phyloP scores from a whole-genome alignment of 37 sponge, comb jelly and placozoan genomes.

The Eunapius fragilis region DNA sequence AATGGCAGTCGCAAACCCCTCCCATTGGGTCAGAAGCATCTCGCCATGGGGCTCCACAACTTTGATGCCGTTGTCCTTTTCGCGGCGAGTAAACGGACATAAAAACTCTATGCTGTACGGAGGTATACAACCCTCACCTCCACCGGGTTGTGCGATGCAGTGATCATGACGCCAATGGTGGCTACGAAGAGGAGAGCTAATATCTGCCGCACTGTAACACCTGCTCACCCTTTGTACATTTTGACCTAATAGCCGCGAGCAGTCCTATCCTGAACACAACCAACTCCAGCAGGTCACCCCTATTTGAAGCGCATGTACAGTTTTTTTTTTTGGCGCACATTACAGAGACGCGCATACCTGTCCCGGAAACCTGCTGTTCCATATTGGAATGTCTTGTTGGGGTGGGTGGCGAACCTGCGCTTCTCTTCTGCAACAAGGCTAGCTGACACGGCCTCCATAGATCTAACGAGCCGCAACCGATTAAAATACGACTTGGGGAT shows the following conservation, averaged over 20 bases:
- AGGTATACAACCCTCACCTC: slow-evolving; percentile 35
- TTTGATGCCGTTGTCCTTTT: slow-evolving; percentile 95
- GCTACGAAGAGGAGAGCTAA: slow-evolving; percentile 12
- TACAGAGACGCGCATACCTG: slow-evolving; percentile 37
- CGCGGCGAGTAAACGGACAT: neutral
- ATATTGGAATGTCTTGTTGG: slow-evolving; percentile 63
- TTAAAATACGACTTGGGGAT: neutral
- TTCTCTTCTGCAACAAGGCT: slow-evolving; percentile 28
- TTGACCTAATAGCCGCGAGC: slow-evolving; percentile 85
- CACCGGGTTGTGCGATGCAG: slow-evolving; percentile 98
- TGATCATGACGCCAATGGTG: slow-evolving; percentile 88
- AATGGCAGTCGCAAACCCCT: slow-evolving; percentile 75
- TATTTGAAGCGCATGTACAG: neutral
- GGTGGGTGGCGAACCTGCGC: slow-evolving; percentile 16
- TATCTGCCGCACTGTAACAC: neutral
- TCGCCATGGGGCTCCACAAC: slow-evolving; percentile 93
- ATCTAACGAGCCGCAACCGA: too few relatives aligned
- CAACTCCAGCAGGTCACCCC: slow-evolving; percentile 74
- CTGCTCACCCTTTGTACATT: slow-evolving; percentile 43
- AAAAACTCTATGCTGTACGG: neutral
- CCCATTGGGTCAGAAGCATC: slow-evolving; percentile 91
- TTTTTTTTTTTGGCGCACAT: neutral
- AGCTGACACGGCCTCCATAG: slow-evolving; percentile 11
- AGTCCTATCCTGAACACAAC: slow-evolving; percentile 89
- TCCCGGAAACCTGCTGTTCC: slow-evolving; percentile 97